Percentiles rank a stretch among this genome's conserved stretches.
These are phyloP conservation scores for Vanessa cardui DNA, from an alignment of 2,888 invertebrate genomes.

Conservation along the genomic window DNA sequence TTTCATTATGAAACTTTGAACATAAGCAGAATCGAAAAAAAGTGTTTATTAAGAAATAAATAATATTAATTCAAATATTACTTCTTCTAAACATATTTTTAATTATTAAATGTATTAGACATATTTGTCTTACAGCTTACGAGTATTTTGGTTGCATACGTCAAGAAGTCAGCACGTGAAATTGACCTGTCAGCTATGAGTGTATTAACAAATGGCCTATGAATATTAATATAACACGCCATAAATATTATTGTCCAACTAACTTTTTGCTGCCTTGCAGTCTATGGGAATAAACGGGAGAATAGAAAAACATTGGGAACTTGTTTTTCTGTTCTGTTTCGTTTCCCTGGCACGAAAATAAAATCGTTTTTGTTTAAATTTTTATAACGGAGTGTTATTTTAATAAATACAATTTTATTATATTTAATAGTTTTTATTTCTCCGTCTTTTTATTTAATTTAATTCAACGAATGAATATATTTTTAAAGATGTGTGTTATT, in stretches of 20 bases:
- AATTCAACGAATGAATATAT: background rate
- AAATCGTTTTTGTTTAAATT: background rate
- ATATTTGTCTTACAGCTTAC: background rate
- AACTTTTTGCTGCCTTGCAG: slow-evolving; percentile 33
- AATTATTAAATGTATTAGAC: slow-evolving; percentile 24
- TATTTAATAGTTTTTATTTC: too few species aligned
- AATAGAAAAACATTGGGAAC: slow-evolving; percentile 13
- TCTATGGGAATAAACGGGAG: slow-evolving; percentile 25
- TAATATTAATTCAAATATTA: too few species aligned
- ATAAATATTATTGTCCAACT: slow-evolving; percentile 38
- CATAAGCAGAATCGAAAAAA: too few species aligned
- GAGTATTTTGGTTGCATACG: slow-evolving; percentile 11
- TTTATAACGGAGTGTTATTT: background rate
- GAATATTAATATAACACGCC: slow-evolving; percentile 70
- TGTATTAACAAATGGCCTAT: slow-evolving; percentile 78
- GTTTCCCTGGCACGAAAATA: background rate
- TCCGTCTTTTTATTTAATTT: too few species aligned
- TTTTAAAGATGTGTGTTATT: background rate
- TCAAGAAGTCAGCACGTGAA: slow-evolving; percentile 49
- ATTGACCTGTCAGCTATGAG: slow-evolving; percentile 76
- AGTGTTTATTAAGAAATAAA: too few species aligned
- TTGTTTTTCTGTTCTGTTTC: slow-evolving; percentile 2
- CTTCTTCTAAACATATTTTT: background rate
- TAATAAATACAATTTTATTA: too few species aligned
- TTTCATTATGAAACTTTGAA: too few species aligned